Evolutionary conservation across 1,140 invertebrate genomes (phyloP), one percentile per base, ranked within the genome.

Genomic region (Hestina assimilis): DNA sequence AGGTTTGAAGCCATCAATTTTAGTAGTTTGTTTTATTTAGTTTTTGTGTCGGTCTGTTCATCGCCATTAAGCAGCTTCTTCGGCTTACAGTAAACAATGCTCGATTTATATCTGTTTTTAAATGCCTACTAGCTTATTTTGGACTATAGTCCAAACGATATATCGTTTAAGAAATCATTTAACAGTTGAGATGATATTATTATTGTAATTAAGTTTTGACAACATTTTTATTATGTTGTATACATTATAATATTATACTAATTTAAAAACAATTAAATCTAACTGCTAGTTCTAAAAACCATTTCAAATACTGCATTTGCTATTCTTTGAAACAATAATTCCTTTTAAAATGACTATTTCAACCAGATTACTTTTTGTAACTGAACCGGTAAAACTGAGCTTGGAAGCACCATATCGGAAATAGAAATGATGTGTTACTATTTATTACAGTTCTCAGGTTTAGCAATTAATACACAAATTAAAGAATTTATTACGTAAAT

Each of bases 11-110:
- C 69, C 58, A 71, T 76, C 63, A 70, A 72, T 79, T 72, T 69
- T 28, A 63, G 31, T 61, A 68, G 72, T 75, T 75, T 75, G 61
- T 75, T 75, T 79, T 63, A 50, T 67, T 74, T 74, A 58, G 58
- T 63, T 72, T 74, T 69, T 57, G 52, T 69, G 52, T 43, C 47
- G 38, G 48, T 63, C 51, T 45, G 59, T 47, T 48, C 29, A 35
- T 42, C 43, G 9, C 33, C 47, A 46, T 51, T 52, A 52, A 56
- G 56, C 38, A 54, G 33, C 56, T 35, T 35, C 14, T 45, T 41
- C 17, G 43, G 40, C 53, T 20, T 51, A 55, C 28, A 21, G 45
- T 64, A 68, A 65, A 65, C 54, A 61, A 33, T 17, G 19, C 15
- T 38, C 33, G 33, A 51, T 48, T 50, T 60, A 26, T 35, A 61